Conservation (phyloP, 2,888 invertebrate genomes). For the Sycophila texana region DNA sequence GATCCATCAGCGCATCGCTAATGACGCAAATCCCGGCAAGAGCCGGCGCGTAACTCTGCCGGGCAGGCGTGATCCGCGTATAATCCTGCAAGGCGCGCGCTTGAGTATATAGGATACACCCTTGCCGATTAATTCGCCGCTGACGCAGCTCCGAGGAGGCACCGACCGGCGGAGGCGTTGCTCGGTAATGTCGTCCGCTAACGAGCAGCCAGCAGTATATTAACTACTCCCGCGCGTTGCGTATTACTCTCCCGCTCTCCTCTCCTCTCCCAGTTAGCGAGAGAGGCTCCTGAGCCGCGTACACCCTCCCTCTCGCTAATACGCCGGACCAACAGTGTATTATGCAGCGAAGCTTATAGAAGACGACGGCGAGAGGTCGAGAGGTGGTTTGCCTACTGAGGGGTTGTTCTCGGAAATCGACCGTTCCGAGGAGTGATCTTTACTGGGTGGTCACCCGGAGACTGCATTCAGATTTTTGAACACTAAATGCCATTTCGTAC, state of each 20-base stretch:
- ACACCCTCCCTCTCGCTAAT: conserved; percentile 62
- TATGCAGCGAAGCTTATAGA: conserved; percentile 67
- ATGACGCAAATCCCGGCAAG: conserved; percentile 1
- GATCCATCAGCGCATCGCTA: conserved; percentile 16
- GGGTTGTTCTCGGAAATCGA: background rate
- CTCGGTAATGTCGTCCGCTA: conserved; percentile 65
- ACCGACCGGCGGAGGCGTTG: conserved; percentile 3
- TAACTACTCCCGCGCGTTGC: conserved; percentile 60
- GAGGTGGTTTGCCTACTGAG: background rate
- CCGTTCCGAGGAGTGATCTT: too few species aligned
- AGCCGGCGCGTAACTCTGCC: background rate
- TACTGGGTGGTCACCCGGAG: too few species aligned
- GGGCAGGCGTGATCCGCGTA: conserved; percentile 4
- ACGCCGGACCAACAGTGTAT: conserved; percentile 65
- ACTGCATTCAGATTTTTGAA: too few species aligned
- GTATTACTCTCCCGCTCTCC: conserved; percentile 5
- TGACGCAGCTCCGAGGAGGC: conserved; percentile 49
- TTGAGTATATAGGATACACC: background rate
- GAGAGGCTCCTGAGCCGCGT: conserved; percentile 59
- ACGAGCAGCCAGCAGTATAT: conserved; percentile 72
- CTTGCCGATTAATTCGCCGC: conserved; percentile 49
- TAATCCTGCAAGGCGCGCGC: conserved; percentile 11
- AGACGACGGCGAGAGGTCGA: conserved; percentile 22
- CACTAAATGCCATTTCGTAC: too few species aligned
- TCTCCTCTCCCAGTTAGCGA: background rate